phyloP scores from a whole-genome alignment of 2,797 vertebrate species.

The Sus cebifrons region DNA sequence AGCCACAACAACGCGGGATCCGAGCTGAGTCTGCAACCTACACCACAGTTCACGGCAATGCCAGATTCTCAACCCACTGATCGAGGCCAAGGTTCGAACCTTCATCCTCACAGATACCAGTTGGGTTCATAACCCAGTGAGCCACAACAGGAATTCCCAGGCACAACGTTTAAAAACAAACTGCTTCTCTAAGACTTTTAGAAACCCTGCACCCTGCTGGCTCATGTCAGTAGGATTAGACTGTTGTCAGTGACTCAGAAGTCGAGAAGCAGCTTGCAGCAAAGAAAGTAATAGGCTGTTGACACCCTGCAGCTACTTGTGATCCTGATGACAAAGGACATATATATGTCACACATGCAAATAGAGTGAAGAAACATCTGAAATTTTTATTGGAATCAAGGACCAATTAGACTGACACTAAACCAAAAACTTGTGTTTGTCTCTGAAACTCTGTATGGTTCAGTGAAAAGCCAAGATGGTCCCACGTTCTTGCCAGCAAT shows the following conservation, averaged over 20 bases:
- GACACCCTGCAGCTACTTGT: slow-evolving; percentile 2
- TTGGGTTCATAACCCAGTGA: too few relatives aligned
- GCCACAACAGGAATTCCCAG: too few relatives aligned
- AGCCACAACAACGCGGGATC: too few relatives aligned
- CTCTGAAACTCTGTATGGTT: neutral
- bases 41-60: too few relatives aligned
- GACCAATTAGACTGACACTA: neutral
- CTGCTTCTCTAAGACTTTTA: neutral
- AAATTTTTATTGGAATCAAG: neutral
- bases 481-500: neutral
- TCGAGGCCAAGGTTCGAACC: too few relatives aligned
- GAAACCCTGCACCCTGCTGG: neutral
- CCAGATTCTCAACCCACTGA: too few relatives aligned
- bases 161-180: neutral
- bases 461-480: neutral
- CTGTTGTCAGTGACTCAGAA: slow-evolving; percentile 46
- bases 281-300: neutral
- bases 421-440: neutral
- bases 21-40: too few relatives aligned
- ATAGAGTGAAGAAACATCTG: slow-evolving; percentile 18
- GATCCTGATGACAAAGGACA: slow-evolving; percentile 36
- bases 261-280: slow-evolving; percentile 60
- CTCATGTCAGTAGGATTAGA: neutral
- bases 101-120: too few relatives aligned
- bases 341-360: neutral